These are phyloP conservation scores for Oophaga pumilio DNA, from an alignment of 2,113 vertebrate genomes.

Conservation along the genomic window DNA sequence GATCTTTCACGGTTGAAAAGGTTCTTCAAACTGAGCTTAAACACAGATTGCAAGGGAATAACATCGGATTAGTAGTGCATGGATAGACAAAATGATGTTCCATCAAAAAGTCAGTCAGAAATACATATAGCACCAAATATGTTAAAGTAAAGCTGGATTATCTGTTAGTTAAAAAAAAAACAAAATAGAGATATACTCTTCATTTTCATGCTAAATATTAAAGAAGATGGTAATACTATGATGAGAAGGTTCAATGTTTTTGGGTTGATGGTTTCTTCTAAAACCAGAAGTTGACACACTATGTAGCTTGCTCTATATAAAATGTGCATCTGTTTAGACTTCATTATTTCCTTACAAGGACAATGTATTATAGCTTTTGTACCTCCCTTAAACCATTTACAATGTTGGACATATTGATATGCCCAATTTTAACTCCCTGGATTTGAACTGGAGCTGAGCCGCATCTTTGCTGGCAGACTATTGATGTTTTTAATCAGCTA, in stretches of 20 bases:
- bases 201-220: neutral
- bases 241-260: neutral
- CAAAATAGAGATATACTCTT: neutral
- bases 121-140: slow-evolving; percentile 11
- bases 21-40: neutral
- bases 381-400: no score
- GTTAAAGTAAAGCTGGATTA: neutral
- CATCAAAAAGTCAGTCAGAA: neutral
- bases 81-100: slow-evolving; percentile 8
- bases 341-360: neutral
- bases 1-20: slow-evolving; percentile 37
- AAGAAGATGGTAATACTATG: neutral
- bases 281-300: neutral
- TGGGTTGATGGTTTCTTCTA: neutral
- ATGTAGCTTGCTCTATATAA: neutral
- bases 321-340: neutral
- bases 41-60: slow-evolving; percentile 18
- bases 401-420: no score
- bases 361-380: neutral
- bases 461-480: no score
- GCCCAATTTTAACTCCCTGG: no score
- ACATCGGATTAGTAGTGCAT: slow-evolving; percentile 10
- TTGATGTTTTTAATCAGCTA: no score
- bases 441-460: no score
- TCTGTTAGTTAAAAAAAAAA: neutral